Base-by-base conservation (phyloP, 2,797 vertebrate genomes). In the Takifugu rubripes region DNA sequence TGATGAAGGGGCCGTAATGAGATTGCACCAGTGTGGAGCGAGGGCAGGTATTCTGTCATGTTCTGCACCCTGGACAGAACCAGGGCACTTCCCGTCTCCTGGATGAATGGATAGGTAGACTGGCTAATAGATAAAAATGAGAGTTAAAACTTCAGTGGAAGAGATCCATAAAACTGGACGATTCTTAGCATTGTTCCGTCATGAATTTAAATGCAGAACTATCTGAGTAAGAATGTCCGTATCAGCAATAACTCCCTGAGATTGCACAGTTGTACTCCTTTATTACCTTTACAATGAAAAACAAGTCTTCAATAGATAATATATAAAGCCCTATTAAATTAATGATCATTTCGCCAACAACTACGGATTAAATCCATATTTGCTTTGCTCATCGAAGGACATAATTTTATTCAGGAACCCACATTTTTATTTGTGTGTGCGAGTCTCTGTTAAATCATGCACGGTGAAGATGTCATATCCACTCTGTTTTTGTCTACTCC, bases 1-100 rank as follows among this genome's bases (percentile, higher is more conserved):
- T 74, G 81, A 86, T 79, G 74, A 75, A 59, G 68, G 73, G 49
- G 66, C 65, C 25, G 10, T 82, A 78, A 86, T 78, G 80, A 78
- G 66, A 9, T 74, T 64, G 76, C 80, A 81, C 70, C 58, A 33
- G 62, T 49, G 71, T 66, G 61, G 49, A 78, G 60, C 26, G 62
- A 68, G 62, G 73, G 74, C 74, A 81, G 79, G 82, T 83, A 78
- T 79, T 86, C 72, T 66, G 74, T 82, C 79, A 79, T 82, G 79
- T 74, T 71, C 48, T 50, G 68, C 45, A 48, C 48, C 56, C 43
- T 59, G 53, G 70, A 89, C 86, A 83, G 75, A 86, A 84, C 70
- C 75, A 73, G 86, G 79, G 54, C 84, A 78, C 74, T 79, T 83
- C 72, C 70, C 67, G 72, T 60, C 59, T 62, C 25, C 31, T 6